Base-by-base conservation (phyloP, 2,113 vertebrate species). In the Poeciliopsis retropinna region DNA sequence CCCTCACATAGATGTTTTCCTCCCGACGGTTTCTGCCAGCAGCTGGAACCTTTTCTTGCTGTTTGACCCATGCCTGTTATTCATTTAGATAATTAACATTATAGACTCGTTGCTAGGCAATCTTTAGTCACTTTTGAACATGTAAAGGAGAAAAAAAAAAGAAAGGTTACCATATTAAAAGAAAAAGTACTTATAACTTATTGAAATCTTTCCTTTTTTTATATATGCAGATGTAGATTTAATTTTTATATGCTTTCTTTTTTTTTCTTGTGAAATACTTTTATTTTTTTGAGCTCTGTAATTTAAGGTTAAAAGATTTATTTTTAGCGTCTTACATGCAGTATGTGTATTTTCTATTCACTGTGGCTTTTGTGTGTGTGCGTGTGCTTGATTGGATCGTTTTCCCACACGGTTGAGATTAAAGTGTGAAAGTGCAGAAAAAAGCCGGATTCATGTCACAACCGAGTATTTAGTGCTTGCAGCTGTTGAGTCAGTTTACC, bases 141-240 rank as follows among this genome's bases (percentile, higher is more conserved):
- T 87, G 71, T 86, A 75, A 74, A 67, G 74, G 29, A 79, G 78
- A 65, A 44, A 30, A 30, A 60, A 51, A 34, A 65, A 68, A 77
- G 62, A 73, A 31, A 30, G 78, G 62, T 80, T 89, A 78, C 79
- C 78, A 72, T 84, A 74, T 70, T 82, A 60, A 75, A 85, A 81
- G 31, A 72, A 83, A 78, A 74, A 25, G 51, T 57, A 57, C 22
- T 57, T 57, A 57, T 91, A 90, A 93, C 72, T 93, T 91, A 87
- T 91, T 85, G 66, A 76, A 73, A 71, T 85, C 60, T 69, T 84
- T 83, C 51, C 32, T 91, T 93, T 91, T 93, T 93, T 88, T 91
- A 88, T 87, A 88, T 87, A 88, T 74, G 80, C 84, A 87, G 73
- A 87, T 94, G 83, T 92, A 92, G 89, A 91, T 89, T 85, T 51